Evolutionary conservation across 2,797 vertebrate genomes (phyloP).

Genomic region (Falco columbarius): DNA sequence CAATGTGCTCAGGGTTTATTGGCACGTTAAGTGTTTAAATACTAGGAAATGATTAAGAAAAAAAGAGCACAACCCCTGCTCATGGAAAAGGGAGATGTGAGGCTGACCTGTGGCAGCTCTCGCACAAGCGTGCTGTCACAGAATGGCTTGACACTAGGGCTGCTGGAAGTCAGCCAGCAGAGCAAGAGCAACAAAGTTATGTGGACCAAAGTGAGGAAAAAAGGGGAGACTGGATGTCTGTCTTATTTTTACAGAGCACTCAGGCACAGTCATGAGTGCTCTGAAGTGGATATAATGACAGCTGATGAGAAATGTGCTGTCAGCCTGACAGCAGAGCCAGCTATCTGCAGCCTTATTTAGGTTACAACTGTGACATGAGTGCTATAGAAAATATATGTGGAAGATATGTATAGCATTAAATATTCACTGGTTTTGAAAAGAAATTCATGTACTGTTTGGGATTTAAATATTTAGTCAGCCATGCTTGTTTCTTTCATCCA

Average conservation of each 20-base stretch:
- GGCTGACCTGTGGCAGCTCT: background rate
- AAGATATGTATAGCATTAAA: background rate
- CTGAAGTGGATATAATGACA: background rate
- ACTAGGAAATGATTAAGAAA: background rate
- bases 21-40: background rate
- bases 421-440: background rate
- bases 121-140: fast-evolving
- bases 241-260: background rate
- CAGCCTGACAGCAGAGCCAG: background rate
- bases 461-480: background rate
- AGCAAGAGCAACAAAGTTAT: background rate
- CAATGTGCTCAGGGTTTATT: background rate
- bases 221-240: background rate
- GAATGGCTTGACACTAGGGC: background rate
- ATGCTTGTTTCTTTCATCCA: background rate
- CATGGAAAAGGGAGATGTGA: background rate
- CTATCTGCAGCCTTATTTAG: background rate
- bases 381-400: background rate
- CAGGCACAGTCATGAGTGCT: background rate
- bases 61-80: background rate
- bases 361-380: background rate
- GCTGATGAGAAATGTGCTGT: background rate
- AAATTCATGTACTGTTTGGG: background rate
- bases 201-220: background rate
- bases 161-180: background rate